Conservation (phyloP, 2,888 invertebrate species). For the Apamea monoglypha region DNA sequence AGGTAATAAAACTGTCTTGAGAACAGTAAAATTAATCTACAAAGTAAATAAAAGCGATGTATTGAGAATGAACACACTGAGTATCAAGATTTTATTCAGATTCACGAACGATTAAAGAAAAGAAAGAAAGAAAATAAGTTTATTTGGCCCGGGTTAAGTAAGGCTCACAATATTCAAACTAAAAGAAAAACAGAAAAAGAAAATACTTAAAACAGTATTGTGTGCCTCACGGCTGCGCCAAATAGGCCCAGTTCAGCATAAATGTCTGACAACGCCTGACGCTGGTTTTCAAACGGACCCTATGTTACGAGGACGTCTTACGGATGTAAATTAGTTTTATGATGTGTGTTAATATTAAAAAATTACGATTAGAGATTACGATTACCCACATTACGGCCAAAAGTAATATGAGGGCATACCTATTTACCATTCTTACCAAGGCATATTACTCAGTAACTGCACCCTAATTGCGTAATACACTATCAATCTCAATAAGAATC, state of each 20-base stretch:
- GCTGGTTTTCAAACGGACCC: no score
- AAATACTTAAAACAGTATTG: no score
- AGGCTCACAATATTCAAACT: no score
- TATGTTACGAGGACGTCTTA: no score
- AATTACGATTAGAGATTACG: background rate
- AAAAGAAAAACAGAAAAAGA: no score
- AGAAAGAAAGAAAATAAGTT: no score
- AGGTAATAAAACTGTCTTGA: slow-evolving; percentile 30
- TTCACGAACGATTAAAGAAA: background rate
- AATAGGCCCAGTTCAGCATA: no score
- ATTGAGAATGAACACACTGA: background rate
- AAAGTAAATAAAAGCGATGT: slow-evolving; percentile 11
- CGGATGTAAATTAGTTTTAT: no score
- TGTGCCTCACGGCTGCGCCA: no score
- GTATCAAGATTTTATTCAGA: background rate
- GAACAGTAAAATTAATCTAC: slow-evolving; percentile 35
- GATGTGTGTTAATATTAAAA: no score
- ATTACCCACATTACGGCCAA: background rate
- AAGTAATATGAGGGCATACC: background rate
- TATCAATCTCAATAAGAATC: background rate
- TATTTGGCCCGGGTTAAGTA: no score
- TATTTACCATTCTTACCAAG: background rate
- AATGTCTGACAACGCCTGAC: no score
- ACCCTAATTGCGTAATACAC: background rate
- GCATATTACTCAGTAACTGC: background rate